Conservation (phyloP, 2,113 vertebrate genomes). For the Etheostoma spectabile region DNA sequence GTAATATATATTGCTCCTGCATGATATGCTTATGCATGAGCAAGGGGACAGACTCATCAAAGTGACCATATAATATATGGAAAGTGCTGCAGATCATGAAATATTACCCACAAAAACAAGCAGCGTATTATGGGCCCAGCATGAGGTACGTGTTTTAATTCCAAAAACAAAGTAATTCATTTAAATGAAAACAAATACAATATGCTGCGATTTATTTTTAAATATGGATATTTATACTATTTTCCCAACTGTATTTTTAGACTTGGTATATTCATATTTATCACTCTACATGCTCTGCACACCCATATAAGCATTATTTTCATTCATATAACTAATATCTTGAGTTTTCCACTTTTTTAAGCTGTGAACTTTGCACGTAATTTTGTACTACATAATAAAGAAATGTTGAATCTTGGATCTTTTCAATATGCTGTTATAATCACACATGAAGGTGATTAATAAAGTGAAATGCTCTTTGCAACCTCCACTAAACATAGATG, state of each 20-base stretch:
- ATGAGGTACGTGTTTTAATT: slow-evolving; percentile 75
- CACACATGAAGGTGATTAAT: slow-evolving; percentile 71
- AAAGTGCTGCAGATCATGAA: slow-evolving; percentile 68
- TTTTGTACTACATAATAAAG: too few species aligned
- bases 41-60: slow-evolving; percentile 65
- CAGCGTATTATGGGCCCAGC: slow-evolving; percentile 65
- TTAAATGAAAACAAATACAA: slow-evolving; percentile 70
- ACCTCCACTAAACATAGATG: slow-evolving; percentile 40
- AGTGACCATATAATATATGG: slow-evolving; percentile 79
- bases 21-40: slow-evolving; percentile 74
- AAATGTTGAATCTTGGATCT: too few species aligned
- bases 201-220: slow-evolving; percentile 54
- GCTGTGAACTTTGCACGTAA: too few species aligned
- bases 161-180: slow-evolving; percentile 66
- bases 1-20: slow-evolving; percentile 73
- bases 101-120: slow-evolving; percentile 68
- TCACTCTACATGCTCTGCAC: too few species aligned
- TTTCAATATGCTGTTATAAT: slow-evolving; percentile 45
- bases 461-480: slow-evolving; percentile 57
- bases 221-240: too few species aligned
- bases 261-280: too few species aligned
- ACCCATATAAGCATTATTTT: too few species aligned
- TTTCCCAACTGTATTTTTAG: too few species aligned
- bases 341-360: too few species aligned
- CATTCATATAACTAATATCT: too few species aligned